These are phyloP conservation scores for Lasioglossum figueresi DNA, from an alignment of 2,888 invertebrate species.

Conservation along the genomic window DNA sequence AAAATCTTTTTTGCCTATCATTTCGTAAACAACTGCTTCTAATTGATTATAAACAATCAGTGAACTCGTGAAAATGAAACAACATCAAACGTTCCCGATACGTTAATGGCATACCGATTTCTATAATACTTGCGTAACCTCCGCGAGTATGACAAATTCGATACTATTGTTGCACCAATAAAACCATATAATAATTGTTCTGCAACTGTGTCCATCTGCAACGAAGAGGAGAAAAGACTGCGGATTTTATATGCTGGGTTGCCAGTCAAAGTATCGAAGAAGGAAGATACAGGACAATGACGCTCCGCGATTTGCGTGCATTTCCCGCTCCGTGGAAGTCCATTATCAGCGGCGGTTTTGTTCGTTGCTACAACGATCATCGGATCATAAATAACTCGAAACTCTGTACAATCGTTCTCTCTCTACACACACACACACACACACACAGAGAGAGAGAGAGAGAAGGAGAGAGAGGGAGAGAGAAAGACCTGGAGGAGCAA, in stretches of 20 bases:
- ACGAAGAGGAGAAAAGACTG: neutral
- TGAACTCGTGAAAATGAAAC: too few species aligned
- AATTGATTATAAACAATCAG: too few species aligned
- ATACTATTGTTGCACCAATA: neutral
- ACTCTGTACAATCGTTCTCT: neutral
- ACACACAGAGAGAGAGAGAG: neutral
- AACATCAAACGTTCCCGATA: too few species aligned
- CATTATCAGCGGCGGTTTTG: neutral
- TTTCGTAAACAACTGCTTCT: too few species aligned
- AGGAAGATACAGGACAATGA: neutral
- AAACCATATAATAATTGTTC: neutral
- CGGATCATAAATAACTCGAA: neutral
- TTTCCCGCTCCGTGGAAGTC: neutral
- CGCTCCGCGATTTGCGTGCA: neutral
- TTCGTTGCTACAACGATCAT: neutral
- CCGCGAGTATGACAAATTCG: neutral
- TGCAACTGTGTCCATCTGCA: neutral
- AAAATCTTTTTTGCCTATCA: too few species aligned
- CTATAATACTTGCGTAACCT: neutral
- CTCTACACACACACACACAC: too few species aligned
- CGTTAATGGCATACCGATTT: too few species aligned
- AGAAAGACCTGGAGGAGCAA: neutral
- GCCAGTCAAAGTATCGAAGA: neutral
- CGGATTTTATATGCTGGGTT: neutral
- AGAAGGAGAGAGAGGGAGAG: neutral